These are phyloP conservation scores for Notothenia rossii DNA, from an alignment of 2,113 vertebrate species.

Conservation along the genomic window DNA sequence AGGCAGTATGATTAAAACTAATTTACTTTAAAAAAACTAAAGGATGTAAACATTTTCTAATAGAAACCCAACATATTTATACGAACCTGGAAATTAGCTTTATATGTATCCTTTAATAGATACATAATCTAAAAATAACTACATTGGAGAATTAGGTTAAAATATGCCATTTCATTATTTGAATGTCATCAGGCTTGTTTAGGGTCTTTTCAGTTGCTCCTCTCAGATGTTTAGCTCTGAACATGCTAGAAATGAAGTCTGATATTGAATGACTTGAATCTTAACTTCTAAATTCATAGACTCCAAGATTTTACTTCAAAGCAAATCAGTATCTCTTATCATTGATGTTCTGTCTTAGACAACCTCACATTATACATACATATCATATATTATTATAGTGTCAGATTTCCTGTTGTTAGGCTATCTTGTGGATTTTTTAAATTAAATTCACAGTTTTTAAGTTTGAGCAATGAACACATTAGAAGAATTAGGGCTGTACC, in stretches of 20 bases:
- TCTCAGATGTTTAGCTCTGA: not conserved
- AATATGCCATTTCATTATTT: not conserved
- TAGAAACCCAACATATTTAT: no score
- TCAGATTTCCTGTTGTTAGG: not conserved
- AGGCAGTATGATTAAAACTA: no score
- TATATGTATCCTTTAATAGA: not conserved
- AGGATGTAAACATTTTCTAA: no score
- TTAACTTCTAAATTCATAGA: not conserved
- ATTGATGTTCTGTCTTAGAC: not conserved
- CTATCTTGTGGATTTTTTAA: not conserved
- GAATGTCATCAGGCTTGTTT: not conserved
- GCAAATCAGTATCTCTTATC: not conserved
- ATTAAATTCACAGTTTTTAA: not conserved
- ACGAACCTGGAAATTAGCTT: no score
- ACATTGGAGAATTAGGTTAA: not conserved
- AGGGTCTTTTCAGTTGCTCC: not conserved
- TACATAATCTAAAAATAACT: not conserved
- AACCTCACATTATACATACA: not conserved
- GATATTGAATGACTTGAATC: not conserved
- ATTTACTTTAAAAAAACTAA: no score
- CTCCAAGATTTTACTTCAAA: slow-evolving; percentile 7
- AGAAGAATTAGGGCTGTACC: not conserved
- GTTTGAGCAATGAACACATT: not conserved
- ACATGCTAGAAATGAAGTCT: not conserved
- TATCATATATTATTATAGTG: no score